These are phyloP conservation scores for Synanthedon myopaeformis DNA, from an alignment of 2,888 invertebrate genomes.

Conservation along the genomic window DNA sequence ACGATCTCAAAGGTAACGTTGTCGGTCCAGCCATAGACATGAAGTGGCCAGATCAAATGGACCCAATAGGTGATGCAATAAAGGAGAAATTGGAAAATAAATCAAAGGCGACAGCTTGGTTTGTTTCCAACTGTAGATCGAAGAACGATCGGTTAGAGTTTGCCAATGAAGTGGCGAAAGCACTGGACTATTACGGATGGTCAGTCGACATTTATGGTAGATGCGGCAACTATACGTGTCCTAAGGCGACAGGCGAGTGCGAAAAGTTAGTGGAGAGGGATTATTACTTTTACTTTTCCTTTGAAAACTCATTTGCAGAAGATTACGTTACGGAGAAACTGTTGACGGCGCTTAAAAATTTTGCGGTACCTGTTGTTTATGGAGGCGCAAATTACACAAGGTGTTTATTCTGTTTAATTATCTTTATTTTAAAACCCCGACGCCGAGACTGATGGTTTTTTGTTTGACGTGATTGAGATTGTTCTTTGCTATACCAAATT, in stretches of 20 bases:
- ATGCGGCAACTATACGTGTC: constrained; percentile 24
- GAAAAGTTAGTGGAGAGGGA: constrained; percentile 19
- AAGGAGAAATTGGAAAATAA: constrained; percentile 18
- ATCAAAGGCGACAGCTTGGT: constrained; percentile 30
- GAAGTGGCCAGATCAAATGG: constrained; percentile 30
- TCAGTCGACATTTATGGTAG: constrained; percentile 27
- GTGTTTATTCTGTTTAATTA: constrained; percentile 3
- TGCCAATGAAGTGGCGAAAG: constrained; percentile 12
- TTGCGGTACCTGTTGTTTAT: constrained; percentile 74
- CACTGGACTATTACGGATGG: constrained; percentile 17
- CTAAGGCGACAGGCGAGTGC: constrained; percentile 15
- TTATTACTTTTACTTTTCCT: constrained; percentile 39
- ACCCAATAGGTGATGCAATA: constrained; percentile 19
- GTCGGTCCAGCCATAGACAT: constrained; percentile 30
- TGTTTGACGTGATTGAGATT: too few relatives aligned
- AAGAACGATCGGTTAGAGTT: constrained; percentile 17
- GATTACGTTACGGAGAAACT: constrained; percentile 43
- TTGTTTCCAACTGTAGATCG: constrained; percentile 26
- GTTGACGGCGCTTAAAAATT: constrained; percentile 49
- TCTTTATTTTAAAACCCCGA: too few relatives aligned
- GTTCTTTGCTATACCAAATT: too few relatives aligned
- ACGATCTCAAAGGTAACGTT: constrained; percentile 17
- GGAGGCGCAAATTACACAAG: constrained; percentile 71
- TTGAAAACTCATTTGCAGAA: constrained; percentile 32
- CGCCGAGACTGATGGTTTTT: too few relatives aligned